Percentiles rank a stretch among this genome's conserved stretches.
Evolutionary conservation across 2,797 vertebrate species (phyloP).

Genomic region (Vipera ursinii): DNA sequence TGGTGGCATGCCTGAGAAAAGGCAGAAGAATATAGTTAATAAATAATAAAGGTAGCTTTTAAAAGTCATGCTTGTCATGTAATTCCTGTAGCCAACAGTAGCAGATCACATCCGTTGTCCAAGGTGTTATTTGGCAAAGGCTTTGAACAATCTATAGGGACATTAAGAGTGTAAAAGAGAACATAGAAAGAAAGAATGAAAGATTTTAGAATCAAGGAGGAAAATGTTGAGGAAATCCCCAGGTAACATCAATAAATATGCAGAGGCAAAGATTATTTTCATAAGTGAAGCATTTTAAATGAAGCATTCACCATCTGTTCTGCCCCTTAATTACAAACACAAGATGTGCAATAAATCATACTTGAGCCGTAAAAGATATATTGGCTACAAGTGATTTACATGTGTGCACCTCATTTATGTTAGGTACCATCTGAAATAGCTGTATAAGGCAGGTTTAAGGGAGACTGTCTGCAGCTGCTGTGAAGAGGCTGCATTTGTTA

Average conservation of each 20-base stretch:
- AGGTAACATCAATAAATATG: constrained; percentile 36
- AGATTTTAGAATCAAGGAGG: neutral
- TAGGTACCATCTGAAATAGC: constrained; percentile 18
- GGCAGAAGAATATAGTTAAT: neutral
- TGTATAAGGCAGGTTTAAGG: constrained; percentile 29
- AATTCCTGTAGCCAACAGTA: neutral
- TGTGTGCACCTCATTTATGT: constrained; percentile 33
- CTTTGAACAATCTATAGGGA: neutral
- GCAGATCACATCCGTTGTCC: neutral
- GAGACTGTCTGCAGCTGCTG: neutral
- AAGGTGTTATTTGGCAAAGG: neutral
- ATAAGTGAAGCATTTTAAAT: constrained; percentile 50
- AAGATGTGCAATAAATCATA: constrained; percentile 47
- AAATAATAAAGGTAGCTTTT: neutral
- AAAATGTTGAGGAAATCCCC: neutral
- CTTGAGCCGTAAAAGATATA: constrained; percentile 39
- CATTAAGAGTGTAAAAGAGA: neutral
- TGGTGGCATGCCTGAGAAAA: neutral
- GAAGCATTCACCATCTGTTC: constrained; percentile 47
- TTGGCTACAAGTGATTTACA: constrained; percentile 21
- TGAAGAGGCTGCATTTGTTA: neutral
- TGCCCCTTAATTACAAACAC: constrained; percentile 30
- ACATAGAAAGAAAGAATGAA: neutral
- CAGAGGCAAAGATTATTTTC: constrained; percentile 39
- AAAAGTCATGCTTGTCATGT: neutral